phyloP scores from a whole-genome alignment of 92 coral and sea anemone species.

The Parazoanthus atlanticus region DNA sequence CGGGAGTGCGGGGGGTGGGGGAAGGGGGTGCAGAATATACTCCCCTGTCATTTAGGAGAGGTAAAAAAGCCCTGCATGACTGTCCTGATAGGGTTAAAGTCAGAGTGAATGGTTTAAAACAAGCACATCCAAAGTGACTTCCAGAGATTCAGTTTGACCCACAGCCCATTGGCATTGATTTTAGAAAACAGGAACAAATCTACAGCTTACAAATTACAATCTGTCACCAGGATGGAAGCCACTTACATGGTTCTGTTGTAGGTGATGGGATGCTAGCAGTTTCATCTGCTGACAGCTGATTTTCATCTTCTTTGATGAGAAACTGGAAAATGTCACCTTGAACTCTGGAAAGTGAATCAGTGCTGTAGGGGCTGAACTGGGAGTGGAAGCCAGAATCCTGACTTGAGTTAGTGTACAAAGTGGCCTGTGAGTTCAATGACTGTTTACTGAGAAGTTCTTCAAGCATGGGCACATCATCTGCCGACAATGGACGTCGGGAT shows the following conservation, averaged over 20 bases:
- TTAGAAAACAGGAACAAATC: background rate
- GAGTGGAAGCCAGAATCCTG: conserved; percentile 42
- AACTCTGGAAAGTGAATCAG: conserved; percentile 10
- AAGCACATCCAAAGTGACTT: background rate
- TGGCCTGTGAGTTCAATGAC: background rate
- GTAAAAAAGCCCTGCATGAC: too few relatives aligned
- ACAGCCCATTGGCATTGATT: background rate
- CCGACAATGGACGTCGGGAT: conserved; percentile 59
- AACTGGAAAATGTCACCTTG: conserved; percentile 18
- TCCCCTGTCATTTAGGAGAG: too few relatives aligned
- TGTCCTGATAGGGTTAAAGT: too few relatives aligned
- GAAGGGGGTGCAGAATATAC: too few relatives aligned
- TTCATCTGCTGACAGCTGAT: background rate
- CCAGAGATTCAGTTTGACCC: background rate
- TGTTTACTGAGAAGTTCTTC: conserved; percentile 38
- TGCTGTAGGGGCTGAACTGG: background rate
- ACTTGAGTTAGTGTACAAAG: background rate
- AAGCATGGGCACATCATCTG: conserved; percentile 45
- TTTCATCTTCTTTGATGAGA: conserved; percentile 7
- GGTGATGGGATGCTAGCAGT: background rate
- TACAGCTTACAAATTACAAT: too few relatives aligned
- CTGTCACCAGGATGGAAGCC: too few relatives aligned
- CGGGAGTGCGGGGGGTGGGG: too few relatives aligned
- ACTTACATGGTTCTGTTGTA: background rate
- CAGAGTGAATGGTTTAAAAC: too few relatives aligned